Evolutionary conservation across 2,888 invertebrate species (phyloP), one percentile per base, ranked within the genome.

Genomic region (Callinectes sapidus): DNA sequence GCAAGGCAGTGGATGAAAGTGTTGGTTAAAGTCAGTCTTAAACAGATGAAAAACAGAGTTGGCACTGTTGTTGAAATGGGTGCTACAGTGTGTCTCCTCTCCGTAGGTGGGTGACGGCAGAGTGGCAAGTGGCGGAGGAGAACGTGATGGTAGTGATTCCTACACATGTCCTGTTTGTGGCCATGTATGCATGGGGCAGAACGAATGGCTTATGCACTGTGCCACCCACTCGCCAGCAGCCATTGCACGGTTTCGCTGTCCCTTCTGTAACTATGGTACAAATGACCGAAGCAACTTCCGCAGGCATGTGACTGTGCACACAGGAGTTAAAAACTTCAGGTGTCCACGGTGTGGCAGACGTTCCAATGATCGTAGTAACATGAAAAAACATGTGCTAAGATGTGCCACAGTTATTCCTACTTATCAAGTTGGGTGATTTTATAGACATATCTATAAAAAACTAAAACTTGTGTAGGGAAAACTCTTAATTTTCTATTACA

Each of bases 21-120:
- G 28, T n/a, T n/a, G 28, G n/a, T 71, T 71, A 71, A 71, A 71
- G 23, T 71, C 71, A 66, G 28, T 14, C 10, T 23, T 91, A 23
- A 14, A 66, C 35, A 48, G 89, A 85, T 81, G 91, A 81, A 61
- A 85, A 89, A 87, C 28, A 14, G 77, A 54, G 18, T 88, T 54
- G 88, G 48, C 54, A 61, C 81, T 71, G 85, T 35, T 55, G 86
- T 89, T 85, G 23, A 81, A 85, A 85, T 42, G 90, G 90, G 81
- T 93, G 92, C 92, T 93, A 93, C 92, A 93, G 89, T 90, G 91
- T 93, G 92, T 93, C 92, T 93, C 92, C 92, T 93, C 92, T 93
- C 92, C 92, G 90, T 93, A 93, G 92, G 92, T 93, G 92, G 91
- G 91, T 91, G 91, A 88, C 77, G 90, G 91, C 91, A 55, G 92